Conservation (phyloP, 92 coral and sea anemone genomes). For the Parazoanthus atlanticus region DNA sequence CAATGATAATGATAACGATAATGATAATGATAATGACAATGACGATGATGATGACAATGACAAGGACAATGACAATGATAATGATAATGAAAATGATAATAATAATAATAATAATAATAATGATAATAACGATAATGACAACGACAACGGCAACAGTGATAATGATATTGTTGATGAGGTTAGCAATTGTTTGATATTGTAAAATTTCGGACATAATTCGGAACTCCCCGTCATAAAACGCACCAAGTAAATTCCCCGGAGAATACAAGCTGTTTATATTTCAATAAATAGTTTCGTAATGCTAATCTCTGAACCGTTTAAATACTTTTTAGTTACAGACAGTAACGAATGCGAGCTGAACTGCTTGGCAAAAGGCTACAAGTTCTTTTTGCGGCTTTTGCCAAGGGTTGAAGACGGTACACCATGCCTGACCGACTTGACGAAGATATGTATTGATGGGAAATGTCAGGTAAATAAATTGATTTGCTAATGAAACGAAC, state of each 20-base stretch:
- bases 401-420: constrained; percentile 93
- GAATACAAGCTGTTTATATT: neutral
- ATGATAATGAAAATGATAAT: too few relatives aligned
- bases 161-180: too few relatives aligned
- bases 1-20: too few relatives aligned
- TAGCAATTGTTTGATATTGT: neutral
- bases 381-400: constrained; percentile 79
- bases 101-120: too few relatives aligned
- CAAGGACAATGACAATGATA: too few relatives aligned
- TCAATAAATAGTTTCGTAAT: neutral
- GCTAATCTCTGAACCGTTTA: neutral
- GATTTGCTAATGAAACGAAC: too few relatives aligned
- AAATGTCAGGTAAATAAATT: constrained; percentile 76
- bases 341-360: constrained; percentile 89
- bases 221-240: too few relatives aligned
- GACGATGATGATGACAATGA: too few relatives aligned
- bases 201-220: too few relatives aligned
- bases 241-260: neutral
- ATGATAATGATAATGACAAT: too few relatives aligned
- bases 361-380: constrained; percentile 95
- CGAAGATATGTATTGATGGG: constrained; percentile 89
- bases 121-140: too few relatives aligned
- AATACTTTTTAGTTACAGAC: constrained; percentile 53
- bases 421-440: constrained; percentile 84
- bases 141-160: too few relatives aligned